A percentile compares a stretch with the other conserved stretches of the same genome.
phyloP scores from a whole-genome alignment of 2,113 vertebrate species.

The Amblyornis subalaris region DNA sequence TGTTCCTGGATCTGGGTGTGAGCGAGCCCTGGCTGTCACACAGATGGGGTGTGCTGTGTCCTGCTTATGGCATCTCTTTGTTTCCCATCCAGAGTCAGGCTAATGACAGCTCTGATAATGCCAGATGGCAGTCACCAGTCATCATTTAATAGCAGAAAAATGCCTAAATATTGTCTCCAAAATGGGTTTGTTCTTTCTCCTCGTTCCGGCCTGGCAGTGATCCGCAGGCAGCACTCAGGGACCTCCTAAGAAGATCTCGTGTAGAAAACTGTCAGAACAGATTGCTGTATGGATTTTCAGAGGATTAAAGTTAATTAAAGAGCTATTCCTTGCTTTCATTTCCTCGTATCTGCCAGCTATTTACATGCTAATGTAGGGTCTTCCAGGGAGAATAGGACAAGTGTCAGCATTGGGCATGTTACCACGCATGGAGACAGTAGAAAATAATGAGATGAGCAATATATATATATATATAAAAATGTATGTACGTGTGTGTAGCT shows the following conservation, averaged over 20 bases:
- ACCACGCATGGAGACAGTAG: constrained; percentile 33
- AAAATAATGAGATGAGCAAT: constrained; percentile 57
- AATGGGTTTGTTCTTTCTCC: background rate
- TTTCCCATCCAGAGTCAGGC: background rate
- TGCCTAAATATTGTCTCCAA: background rate
- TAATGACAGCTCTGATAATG: constrained; percentile 34
- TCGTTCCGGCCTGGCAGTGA: constrained; percentile 6
- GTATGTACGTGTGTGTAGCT: background rate
- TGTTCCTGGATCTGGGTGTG: fast-evolving
- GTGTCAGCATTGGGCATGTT: constrained; percentile 60
- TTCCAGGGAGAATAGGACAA: constrained; percentile 53
- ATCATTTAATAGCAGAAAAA: background rate
- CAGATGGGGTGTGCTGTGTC: background rate
- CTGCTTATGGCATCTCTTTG: background rate
- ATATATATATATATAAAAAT: background rate
- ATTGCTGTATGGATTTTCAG: constrained; percentile 66
- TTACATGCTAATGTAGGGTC: constrained; percentile 75
- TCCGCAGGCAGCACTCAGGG: constrained; percentile 11
- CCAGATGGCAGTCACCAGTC: constrained; percentile 18
- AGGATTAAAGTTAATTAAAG: constrained; percentile 80
- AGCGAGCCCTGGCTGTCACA: background rate
- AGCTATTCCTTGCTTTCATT: constrained; percentile 68
- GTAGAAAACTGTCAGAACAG: constrained; percentile 60
- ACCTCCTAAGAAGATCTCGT: constrained; percentile 59
- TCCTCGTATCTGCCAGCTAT: constrained; percentile 73